Conservation (phyloP, 2,113 vertebrate species). For the Sapajus apella region DNA sequence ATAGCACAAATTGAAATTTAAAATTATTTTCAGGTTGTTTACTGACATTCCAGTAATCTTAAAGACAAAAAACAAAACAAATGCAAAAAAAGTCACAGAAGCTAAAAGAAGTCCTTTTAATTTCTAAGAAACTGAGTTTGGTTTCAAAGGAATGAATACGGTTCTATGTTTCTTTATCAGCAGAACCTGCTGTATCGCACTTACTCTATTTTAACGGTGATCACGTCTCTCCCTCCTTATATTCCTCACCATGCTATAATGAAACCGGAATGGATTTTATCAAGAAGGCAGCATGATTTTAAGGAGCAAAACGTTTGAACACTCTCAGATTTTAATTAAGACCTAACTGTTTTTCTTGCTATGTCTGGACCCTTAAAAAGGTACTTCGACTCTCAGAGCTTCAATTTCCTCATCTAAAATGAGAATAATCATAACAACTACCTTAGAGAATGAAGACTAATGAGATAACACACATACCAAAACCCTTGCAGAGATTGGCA, state of each 20-base stretch:
- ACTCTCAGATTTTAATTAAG: too few relatives aligned
- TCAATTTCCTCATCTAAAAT: not conserved
- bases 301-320: not conserved
- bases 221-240: not conserved
- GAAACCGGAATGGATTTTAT: not conserved
- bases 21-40: too few relatives aligned
- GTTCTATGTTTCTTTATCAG: not conserved
- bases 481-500: too few relatives aligned
- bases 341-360: not conserved
- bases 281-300: not conserved
- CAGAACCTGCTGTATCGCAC: not conserved
- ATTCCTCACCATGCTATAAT: not conserved
- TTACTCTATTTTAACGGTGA: not conserved
- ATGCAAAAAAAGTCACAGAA: too few relatives aligned
- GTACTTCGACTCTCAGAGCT: not conserved
- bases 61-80: not conserved
- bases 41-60: not conserved
- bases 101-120: too few relatives aligned
- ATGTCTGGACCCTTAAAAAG: not conserved
- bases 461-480: not conserved
- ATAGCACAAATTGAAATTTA: not conserved
- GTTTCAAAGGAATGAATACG: not conserved
- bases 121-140: not conserved
- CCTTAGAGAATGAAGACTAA: not conserved
- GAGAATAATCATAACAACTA: not conserved